phyloP scores from a whole-genome alignment of 2,113 vertebrate genomes.

The Triplophysa dalaica region DNA sequence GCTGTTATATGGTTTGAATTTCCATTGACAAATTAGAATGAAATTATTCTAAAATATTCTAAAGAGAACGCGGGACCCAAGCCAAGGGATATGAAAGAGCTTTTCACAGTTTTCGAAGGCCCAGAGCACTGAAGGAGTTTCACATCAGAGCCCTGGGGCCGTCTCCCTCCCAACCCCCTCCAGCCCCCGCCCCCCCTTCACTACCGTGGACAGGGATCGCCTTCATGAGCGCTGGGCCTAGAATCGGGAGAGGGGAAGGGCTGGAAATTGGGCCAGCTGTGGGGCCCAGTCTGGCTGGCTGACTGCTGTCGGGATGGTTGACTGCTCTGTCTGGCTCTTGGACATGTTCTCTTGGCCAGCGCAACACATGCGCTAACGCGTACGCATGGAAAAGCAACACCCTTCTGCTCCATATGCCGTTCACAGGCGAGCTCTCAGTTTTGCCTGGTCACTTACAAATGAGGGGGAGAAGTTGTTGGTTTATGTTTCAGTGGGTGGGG shows the following conservation, averaged over 20 bases:
- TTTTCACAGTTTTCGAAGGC: slow-evolving; percentile 51
- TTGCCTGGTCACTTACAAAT: slow-evolving; percentile 7
- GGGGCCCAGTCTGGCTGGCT: slow-evolving; percentile 53
- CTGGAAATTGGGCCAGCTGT: slow-evolving; percentile 51
- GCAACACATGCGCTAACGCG: slow-evolving; percentile 42
- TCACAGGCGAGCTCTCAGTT: slow-evolving; percentile 17
- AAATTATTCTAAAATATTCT: slow-evolving; percentile 54
- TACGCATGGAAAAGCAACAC: slow-evolving; percentile 50
- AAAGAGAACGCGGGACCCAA: slow-evolving; percentile 37
- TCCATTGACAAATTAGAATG: slow-evolving; percentile 57
- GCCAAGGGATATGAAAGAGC: slow-evolving; percentile 54
- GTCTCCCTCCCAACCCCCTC: background rate
- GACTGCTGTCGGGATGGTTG: slow-evolving; percentile 56
- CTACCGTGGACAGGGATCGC: slow-evolving; percentile 48
- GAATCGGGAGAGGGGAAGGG: slow-evolving; percentile 38
- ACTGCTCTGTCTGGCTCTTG: slow-evolving; percentile 52
- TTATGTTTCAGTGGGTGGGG: slow-evolving; percentile 34
- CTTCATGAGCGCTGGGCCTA: slow-evolving; percentile 51
- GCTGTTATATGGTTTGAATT: slow-evolving; percentile 57
- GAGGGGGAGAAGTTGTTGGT: slow-evolving; percentile 15
- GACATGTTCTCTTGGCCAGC: slow-evolving; percentile 49
- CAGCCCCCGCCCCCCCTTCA: background rate
- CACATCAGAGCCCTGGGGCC: slow-evolving; percentile 56
- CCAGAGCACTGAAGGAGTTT: slow-evolving; percentile 53
- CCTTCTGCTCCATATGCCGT: slow-evolving; percentile 48